Evolutionary conservation across 2,797 vertebrate species (phyloP), one percentile per base, ranked within the genome.

Genomic region (Sebastes reedi): DNA sequence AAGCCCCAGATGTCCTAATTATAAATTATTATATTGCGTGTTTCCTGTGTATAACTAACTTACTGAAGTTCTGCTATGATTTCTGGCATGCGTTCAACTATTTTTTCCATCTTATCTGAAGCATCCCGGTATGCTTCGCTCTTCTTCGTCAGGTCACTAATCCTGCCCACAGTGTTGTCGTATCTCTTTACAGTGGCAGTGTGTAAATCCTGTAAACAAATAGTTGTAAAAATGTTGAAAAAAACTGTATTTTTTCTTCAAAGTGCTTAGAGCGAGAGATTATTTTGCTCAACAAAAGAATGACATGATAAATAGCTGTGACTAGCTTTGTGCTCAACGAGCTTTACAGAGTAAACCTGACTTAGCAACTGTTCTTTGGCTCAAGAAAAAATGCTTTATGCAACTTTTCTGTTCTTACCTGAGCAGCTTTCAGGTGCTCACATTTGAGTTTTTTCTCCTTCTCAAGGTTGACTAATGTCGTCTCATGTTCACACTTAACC

Each of bases 41-140:
- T 72, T 65, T 67, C 24, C 27, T 72, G 39, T 29, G 16, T 29
- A 30, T 27, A 59, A 58, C 22, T 34, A 75, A 81, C 95, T 94
- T 92, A 97, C 95, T 89, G 64, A 67, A 96, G 92, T 65, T 91
- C 82, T 59, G 29, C 56, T 29, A 92, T 87, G 79, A 68, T 54
- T 24, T 91, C 91, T 64, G 90, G 86, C 84, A 87, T 70, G 20
- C 32, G 83, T 72, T 88, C 70, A 61, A 87, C 50, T 2, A 34
- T 71, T 67, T 75, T 79, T 82, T 95, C 82, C 81, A 94, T 93
- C 65, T 60, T 30, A n/a, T 89, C 84, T 36, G 89, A 90, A 62
- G 91, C 91, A 5, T 82, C 34, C 77, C 34, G 87, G 79, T 94
- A 86, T 74, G 95, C 82, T 55, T 82, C 11, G 56, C 75, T 82